These are phyloP conservation scores for Halesus radiatus DNA, from an alignment of 1,140 invertebrate genomes.

Conservation along the genomic window DNA sequence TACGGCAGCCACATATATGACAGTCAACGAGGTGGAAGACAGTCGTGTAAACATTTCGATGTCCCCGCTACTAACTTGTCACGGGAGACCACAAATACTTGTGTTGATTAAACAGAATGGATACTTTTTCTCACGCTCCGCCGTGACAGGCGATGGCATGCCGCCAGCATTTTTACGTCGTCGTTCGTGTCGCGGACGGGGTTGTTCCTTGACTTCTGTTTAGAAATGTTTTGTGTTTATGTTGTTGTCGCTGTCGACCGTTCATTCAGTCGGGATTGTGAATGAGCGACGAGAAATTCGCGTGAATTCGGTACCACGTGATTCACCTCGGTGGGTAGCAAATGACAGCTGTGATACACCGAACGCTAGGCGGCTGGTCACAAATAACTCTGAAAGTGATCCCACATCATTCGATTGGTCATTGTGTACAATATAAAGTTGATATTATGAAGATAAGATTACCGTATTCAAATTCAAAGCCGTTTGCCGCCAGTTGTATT, in stretches of 20 bases:
- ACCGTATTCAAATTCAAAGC: no score
- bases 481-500: no score
- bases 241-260: neutral
- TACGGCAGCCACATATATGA: no score
- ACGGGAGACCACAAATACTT: neutral
- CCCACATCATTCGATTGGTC: neutral
- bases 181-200: neutral
- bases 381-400: no score
- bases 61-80: neutral
- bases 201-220: neutral
- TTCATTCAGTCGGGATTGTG: constrained; percentile 5
- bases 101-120: neutral
- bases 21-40: neutral
- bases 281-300: neutral
- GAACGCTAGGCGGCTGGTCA: no score
- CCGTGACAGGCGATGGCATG: constrained; percentile 2
- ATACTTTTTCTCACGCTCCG: constrained; percentile 25
- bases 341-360: no score
- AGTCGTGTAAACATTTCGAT: constrained; percentile 10
- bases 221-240: constrained; percentile 10
- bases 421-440: no score
- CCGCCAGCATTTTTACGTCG: constrained; percentile 19
- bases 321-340: no score
- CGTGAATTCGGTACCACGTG: neutral
- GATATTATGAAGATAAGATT: no score